Conservation (phyloP, 2,888 invertebrate genomes). For the Germaria angustata region DNA sequence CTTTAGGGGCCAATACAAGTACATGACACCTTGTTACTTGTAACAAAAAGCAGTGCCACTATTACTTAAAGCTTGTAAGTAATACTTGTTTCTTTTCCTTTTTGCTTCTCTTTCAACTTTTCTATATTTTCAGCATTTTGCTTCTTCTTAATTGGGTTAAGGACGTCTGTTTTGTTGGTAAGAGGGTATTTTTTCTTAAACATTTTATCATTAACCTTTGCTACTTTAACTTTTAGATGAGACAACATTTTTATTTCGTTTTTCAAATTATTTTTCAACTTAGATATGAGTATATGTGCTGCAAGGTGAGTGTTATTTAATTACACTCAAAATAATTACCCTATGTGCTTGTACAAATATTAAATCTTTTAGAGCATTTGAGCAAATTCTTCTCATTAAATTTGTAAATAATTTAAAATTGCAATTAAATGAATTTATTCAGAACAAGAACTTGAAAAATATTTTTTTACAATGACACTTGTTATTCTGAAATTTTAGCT, state of each 20-base stretch:
- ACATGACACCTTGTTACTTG: conserved; percentile 38
- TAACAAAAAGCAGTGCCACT: background rate
- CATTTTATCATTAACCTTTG: conserved; percentile 20
- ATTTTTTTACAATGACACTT: too few relatives aligned
- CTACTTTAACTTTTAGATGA: background rate
- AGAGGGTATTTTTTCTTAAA: background rate
- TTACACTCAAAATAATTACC: too few relatives aligned
- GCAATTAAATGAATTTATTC: too few relatives aligned
- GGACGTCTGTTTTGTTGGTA: conserved; percentile 49
- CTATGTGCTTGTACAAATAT: too few relatives aligned
- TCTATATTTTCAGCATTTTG: background rate
- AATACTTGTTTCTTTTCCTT: background rate
- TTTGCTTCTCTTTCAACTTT: conserved; percentile 9
- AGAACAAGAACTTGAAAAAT: background rate
- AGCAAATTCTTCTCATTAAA: too few relatives aligned
- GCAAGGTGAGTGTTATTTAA: background rate
- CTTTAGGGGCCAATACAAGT: conserved; percentile 21
- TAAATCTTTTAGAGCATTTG: too few relatives aligned
- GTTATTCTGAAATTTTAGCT: too few relatives aligned
- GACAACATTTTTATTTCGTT: background rate
- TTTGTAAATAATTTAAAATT: too few relatives aligned
- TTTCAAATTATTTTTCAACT: background rate
- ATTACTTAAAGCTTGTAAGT: conserved; percentile 7
- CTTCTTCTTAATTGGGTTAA: conserved; percentile 68
- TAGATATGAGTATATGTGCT: too few relatives aligned